Percentiles rank a stretch among this genome's conserved stretches.
Evolutionary conservation across 2,797 vertebrate species (phyloP).

Genomic region (Silurus aristotelis): DNA sequence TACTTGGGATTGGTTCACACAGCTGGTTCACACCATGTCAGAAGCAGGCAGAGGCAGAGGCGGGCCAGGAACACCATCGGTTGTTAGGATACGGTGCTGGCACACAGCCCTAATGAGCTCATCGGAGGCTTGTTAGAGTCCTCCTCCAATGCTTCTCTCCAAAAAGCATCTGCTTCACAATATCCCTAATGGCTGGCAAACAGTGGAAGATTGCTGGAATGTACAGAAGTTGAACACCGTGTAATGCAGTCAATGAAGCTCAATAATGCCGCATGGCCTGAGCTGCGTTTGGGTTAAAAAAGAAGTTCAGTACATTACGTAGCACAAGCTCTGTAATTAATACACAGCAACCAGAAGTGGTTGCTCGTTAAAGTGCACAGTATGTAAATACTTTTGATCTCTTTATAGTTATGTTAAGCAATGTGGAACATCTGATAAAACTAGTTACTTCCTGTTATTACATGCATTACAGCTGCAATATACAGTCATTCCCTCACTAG

Average conservation of each 20-base stretch:
- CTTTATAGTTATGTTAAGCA: not conserved
- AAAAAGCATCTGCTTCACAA: constrained; percentile 38
- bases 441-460: not conserved
- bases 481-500: not conserved
- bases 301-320: not conserved
- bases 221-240: constrained; percentile 19
- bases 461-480: not conserved
- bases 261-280: not conserved
- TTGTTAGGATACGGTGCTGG: constrained; percentile 48
- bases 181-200: constrained; percentile 47
- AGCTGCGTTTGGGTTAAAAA: not conserved
- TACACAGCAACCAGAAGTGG: not conserved
- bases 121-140: constrained; percentile 56
- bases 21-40: constrained; percentile 9
- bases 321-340: not conserved
- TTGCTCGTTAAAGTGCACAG: not conserved
- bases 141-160: constrained; percentile 38
- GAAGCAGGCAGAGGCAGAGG: constrained; percentile 32
- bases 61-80: constrained; percentile 24
- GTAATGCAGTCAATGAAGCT: no score
- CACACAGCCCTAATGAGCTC: constrained; percentile 54
- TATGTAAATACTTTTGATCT: no score
- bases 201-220: constrained; percentile 33
- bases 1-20: constrained; percentile 27
- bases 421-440: not conserved